Evolutionary conservation across 2,888 invertebrate genomes (phyloP).

Genomic region (Gonocerus acuteangulatus): DNA sequence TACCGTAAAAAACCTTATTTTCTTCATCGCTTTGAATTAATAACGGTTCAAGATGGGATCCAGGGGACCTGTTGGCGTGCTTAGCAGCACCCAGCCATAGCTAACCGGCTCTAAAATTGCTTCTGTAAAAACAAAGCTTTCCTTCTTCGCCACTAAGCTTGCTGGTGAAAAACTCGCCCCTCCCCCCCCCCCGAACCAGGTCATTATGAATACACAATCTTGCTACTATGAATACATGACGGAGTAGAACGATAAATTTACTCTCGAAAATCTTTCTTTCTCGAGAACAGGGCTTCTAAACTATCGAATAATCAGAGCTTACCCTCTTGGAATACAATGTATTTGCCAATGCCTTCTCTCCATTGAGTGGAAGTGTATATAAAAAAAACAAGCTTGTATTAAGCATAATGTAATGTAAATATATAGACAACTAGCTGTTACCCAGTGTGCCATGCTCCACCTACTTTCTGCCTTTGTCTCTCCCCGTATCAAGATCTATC

Average conservation of each 20-base stretch:
- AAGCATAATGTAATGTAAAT: no score
- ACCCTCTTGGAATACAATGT: no score
- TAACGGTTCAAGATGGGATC: slow-evolving; percentile 1
- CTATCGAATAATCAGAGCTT: no score
- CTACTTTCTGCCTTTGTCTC: no score
- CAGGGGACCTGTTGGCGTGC: background rate
- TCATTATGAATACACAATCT: slow-evolving; percentile 1
- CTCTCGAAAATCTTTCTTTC: no score
- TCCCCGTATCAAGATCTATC: no score
- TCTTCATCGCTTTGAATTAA: slow-evolving; percentile 5
- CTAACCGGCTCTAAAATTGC: slow-evolving; percentile 1
- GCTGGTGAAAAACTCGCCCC: background rate
- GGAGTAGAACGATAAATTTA: background rate
- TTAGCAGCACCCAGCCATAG: background rate
- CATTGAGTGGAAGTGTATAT: no score
- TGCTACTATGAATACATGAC: background rate
- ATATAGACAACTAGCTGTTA: no score
- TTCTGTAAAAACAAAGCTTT: background rate
- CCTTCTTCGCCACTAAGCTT: background rate
- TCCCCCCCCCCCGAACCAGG: background rate
- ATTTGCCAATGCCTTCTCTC: no score
- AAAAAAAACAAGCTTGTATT: no score
- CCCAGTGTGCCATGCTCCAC: no score
- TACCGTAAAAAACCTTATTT: slow-evolving; percentile 6
- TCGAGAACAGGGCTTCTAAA: no score